Base-by-base conservation (phyloP, 1,140 invertebrate genomes). In the Contarinia nasturtii region DNA sequence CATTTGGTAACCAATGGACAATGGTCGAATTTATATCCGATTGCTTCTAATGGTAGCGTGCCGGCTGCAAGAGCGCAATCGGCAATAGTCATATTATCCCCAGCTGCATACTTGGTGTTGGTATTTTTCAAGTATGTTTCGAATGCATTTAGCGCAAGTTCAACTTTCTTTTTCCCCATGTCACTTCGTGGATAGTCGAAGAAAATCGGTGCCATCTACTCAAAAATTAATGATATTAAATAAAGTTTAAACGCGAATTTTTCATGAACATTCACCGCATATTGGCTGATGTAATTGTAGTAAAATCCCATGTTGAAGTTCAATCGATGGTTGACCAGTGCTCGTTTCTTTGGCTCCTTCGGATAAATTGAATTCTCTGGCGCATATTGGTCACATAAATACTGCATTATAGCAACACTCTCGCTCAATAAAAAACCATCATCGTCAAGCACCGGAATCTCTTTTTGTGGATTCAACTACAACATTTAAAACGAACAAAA, bases 401-500 rank as follows among this genome's bases (percentile, higher is more conserved):
- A 86, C 61, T 80, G 79, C 45, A 82, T 60, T 55, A 86, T 85
- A 0, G 82, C 82, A 52, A 79, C 77, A 53, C 79, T 83, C 63
- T 85, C 80, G 17, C 80, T 71, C 40, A 85, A 61, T 46, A 70
- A 66, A 52, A 84, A 77, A 17, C 80, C 80, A 53, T 77, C 68
- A 51, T 85, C 81, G 44, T 82, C 75, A 45, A 85, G 58, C 0
- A 82, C 75, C 0, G 81, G 81, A 51, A 84, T 80, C 65, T 84
- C 80, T 59, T 81, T 82, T 65, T 85, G 80, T 2, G 80, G 80
- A 67, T 83, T 83, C 63, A 78, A 69, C 80, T 83, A 57, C 34
- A 67, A 59, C 5, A 38, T 45, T 44, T 47, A 33, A 49, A 48
- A 48, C 43, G 46, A 20, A 7, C 8, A 36, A 36, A 10, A n/a